A percentile compares a stretch with the other conserved stretches of the same genome.
phyloP scores from a whole-genome alignment of 37 sponge, comb jelly and placozoan species.

The Tethya wilhelma region DNA sequence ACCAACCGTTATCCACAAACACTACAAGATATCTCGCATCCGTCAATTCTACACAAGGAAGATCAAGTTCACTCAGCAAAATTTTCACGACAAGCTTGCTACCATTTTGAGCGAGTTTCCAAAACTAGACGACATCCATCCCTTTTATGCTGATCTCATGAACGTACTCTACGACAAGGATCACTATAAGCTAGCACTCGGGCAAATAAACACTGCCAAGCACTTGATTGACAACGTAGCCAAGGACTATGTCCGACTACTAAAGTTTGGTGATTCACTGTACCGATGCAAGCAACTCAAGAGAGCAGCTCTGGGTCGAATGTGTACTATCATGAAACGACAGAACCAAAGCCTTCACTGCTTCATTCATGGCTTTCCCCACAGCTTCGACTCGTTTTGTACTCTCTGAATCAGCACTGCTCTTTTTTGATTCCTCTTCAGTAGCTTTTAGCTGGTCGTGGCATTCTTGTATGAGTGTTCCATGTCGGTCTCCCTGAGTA shows the following conservation, averaged over 20 bases:
- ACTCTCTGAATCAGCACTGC: too few relatives aligned
- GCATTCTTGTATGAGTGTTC: too few relatives aligned
- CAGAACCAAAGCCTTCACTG: conserved; percentile 97
- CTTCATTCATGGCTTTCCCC: too few relatives aligned
- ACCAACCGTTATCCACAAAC: conserved; percentile 96
- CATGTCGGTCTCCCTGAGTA: too few relatives aligned
- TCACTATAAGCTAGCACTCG: conserved; percentile 98
- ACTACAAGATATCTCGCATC: conserved; percentile 95
- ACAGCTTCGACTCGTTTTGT: too few relatives aligned
- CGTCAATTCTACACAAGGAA: conserved; percentile 95
- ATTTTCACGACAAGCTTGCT: conserved; percentile 90
- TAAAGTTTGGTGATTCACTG: conserved; percentile 97
- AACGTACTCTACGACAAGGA: conserved; percentile 98
- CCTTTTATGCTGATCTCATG: conserved; percentile 99
- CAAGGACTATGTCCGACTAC: conserved; percentile 92
- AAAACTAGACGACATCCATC: conserved; percentile 97
- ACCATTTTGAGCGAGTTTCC: conserved; percentile 93
- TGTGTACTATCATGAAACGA: conserved; percentile 98
- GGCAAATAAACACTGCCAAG: conserved; percentile 96
- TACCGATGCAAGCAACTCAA: conserved; percentile 99
- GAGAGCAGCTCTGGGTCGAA: conserved; percentile 95
- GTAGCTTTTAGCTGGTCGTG: too few relatives aligned
- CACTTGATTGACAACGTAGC: conserved; percentile 96
- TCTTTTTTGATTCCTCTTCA: too few relatives aligned
- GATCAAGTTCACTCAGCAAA: conserved; percentile 98